These are phyloP conservation scores for Gymnoscopelus braueri DNA, from an alignment of 2,797 vertebrate species.

Conservation along the genomic window DNA sequence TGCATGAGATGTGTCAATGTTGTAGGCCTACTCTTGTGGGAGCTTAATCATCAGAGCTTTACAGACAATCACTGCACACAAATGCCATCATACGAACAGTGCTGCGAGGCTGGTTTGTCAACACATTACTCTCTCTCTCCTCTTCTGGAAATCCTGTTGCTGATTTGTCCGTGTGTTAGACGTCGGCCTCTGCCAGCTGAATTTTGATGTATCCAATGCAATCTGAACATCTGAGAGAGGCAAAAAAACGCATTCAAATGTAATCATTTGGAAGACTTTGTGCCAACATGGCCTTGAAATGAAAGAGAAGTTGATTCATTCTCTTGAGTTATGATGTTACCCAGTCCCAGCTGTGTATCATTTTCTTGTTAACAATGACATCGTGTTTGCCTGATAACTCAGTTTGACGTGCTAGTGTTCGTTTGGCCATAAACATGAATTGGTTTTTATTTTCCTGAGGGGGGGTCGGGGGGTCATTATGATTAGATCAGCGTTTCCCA, in stretches of 20 bases:
- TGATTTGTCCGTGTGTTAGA: constrained; percentile 39
- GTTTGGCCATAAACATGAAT: constrained; percentile 54
- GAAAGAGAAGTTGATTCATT: constrained; percentile 55
- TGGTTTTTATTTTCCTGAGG: constrained; percentile 12
- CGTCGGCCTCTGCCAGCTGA: constrained; percentile 43
- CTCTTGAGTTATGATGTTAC: constrained; percentile 60
- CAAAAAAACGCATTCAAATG: constrained; percentile 61
- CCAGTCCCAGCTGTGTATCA: constrained; percentile 71
- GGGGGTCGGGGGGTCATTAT: constrained; percentile 23
- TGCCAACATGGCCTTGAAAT: constrained; percentile 67
- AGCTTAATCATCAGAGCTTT: constrained; percentile 19
- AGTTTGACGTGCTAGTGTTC: constrained; percentile 51
- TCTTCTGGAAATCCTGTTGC: constrained; percentile 34
- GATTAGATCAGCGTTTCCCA: constrained; percentile 34
- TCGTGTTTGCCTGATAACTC: constrained; percentile 37
- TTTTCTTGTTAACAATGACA: constrained; percentile 49
- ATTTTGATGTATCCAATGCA: constrained; percentile 47
- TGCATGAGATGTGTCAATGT: constrained; percentile 10
- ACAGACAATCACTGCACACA: constrained; percentile 33
- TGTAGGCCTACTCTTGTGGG: not conserved
- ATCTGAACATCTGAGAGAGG: constrained; percentile 51
- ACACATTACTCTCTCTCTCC: constrained; percentile 43
- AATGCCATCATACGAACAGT: constrained; percentile 34
- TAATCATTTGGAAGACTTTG: constrained; percentile 49
- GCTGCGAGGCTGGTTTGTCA: constrained; percentile 54